Percentiles rank a stretch among this genome's conserved stretches.
Conservation (phyloP, 2,113 vertebrate genomes). For the Columba janthina region DNA sequence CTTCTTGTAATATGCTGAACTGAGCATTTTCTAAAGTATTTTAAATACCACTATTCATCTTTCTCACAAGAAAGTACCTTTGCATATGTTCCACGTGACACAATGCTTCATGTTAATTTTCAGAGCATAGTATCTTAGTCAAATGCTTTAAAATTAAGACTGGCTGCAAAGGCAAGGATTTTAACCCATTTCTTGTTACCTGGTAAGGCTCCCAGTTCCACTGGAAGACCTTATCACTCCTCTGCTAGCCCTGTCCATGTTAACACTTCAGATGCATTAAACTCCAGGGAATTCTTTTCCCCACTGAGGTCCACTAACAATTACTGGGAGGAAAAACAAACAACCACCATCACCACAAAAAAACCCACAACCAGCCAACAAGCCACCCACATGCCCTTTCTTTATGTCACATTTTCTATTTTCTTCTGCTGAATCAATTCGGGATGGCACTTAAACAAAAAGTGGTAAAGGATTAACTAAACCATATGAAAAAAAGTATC, state of each 20-base stretch:
- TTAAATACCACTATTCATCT: not conserved
- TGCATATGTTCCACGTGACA: not conserved
- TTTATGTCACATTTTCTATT: not conserved
- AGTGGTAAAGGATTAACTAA: not conserved
- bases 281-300: not conserved
- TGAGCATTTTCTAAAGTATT: not conserved
- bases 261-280: not conserved
- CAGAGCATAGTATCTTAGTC: not conserved
- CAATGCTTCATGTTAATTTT: not conserved
- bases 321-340: no score
- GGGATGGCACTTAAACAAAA: not conserved
- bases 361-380: no score
- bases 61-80: not conserved
- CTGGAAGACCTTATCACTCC: not conserved
- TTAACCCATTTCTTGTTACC: not conserved
- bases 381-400: no score
- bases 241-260: not conserved
- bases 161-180: not conserved
- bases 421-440: not conserved
- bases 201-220: not conserved
- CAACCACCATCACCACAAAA: no score
- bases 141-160: not conserved
- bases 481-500: not conserved
- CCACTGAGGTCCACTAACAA: not conserved
- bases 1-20: not conserved